These are phyloP conservation scores for Cyprinella venusta DNA, from an alignment of 2,797 vertebrate genomes.

Conservation along the genomic window DNA sequence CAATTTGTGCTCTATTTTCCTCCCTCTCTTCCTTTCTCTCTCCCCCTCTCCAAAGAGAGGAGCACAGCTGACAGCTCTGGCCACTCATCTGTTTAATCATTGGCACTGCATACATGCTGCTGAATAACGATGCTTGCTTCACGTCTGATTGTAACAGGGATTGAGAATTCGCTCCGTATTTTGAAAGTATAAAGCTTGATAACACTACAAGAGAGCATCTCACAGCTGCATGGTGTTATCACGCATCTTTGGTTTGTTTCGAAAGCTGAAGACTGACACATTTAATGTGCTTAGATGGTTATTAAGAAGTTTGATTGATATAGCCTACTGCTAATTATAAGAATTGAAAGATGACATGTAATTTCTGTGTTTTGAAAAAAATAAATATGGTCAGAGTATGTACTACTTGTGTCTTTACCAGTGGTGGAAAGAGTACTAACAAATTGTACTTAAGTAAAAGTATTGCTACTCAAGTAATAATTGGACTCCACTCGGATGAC, in stretches of 20 bases:
- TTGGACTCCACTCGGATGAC: too few species aligned
- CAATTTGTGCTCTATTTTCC: conserved; percentile 38
- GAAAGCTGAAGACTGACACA: background rate
- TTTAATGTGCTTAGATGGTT: conserved; percentile 8
- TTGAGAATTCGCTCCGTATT: conserved; percentile 24
- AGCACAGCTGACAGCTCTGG: conserved; percentile 42
- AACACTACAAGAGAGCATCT: conserved; percentile 8
- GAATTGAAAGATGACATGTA: background rate
- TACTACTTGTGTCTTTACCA: background rate
- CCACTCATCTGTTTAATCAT: conserved; percentile 43
- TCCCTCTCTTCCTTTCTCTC: conserved; percentile 12
- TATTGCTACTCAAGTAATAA: too few species aligned
- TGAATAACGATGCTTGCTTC: conserved; percentile 11
- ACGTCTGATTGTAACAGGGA: conserved; percentile 11
- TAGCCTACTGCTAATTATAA: background rate
- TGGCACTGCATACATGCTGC: conserved; percentile 9
- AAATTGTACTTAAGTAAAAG: too few species aligned
- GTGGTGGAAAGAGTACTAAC: too few species aligned
- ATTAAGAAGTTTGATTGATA: background rate
- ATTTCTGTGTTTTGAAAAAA: background rate
- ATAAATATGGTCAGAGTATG: background rate
- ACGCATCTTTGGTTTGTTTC: background rate
- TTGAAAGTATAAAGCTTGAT: conserved; percentile 4
- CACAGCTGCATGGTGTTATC: conserved; percentile 11
- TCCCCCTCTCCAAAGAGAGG: conserved; percentile 26